Base-by-base conservation (phyloP, 1,140 invertebrate genomes). In the Cepaea nemoralis region DNA sequence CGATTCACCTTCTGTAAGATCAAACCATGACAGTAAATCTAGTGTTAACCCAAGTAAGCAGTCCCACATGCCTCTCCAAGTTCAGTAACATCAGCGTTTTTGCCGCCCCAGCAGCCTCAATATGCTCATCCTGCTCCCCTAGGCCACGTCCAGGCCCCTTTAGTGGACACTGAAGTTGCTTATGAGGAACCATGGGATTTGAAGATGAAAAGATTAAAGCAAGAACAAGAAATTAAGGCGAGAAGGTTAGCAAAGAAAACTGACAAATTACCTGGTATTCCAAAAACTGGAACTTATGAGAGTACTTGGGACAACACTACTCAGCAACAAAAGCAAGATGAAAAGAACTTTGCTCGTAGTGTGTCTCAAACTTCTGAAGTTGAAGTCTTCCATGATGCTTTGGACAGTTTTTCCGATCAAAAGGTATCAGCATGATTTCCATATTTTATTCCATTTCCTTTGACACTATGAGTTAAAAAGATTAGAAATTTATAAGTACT, bases 151-250 rank as follows among this genome's bases (percentile, higher is more conserved):
- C 0, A 24, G 6, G 19, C 31, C 14, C 33, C 50, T 59, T 33
- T 48, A 33, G 35, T 8, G 19, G 33, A 2, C n/a, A n/a, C 63
- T 5, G 78, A 80, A 80, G 69, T 2, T 37, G 40, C 55, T 0
- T 80, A 80, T 73, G 67, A 80, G 31, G 78, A 80, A 39, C 78
- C 78, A 12, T 80, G 78, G 78, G 78, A 80, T 42, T 59, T 80
- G 42, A 80, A 80, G 35, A 63, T 59, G 48, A 70, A 73, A n/a
- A 80, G 78, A 73, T n/a, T 80, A 1, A 80, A 73, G 39, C 66
- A 80, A 37, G 78, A 80, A 31, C 77, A 79, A 69, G 78, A 80
- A 48, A 63, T 37, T 22, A 73, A 55, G 37, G 42, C 3, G n/a
- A 74, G 50, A 35, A 45, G 50, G 22, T 24, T 33, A 45, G 31